phyloP scores from a whole-genome alignment of 2,113 vertebrate species.

The Rostratula benghalensis region DNA sequence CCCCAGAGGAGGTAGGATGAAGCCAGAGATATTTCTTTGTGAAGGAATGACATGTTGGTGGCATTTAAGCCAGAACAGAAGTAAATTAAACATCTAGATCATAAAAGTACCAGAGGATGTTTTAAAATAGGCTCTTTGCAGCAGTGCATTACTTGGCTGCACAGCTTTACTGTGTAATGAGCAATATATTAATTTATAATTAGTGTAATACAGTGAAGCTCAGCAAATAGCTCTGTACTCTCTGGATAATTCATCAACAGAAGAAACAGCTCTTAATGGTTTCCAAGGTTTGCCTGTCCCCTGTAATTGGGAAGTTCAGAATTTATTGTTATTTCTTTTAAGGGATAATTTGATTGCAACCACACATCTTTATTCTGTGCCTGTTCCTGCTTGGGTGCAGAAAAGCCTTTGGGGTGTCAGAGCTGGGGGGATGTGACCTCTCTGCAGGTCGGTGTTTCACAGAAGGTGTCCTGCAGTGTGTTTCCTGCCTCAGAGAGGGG shows the following conservation, averaged over 20 bases:
- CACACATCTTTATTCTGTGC: constrained; percentile 7
- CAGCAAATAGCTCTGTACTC: constrained; percentile 56
- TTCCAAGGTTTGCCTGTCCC: constrained; percentile 57
- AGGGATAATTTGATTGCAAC: constrained; percentile 35
- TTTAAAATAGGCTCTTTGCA: constrained; percentile 45
- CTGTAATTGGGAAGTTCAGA: constrained; percentile 46
- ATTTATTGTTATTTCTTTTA: constrained; percentile 63
- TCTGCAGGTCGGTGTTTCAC: neutral
- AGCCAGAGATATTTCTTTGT: neutral
- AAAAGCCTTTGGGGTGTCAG: neutral
- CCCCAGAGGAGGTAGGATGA: neutral
- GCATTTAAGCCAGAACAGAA: constrained; percentile 44
- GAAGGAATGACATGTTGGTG: neutral
- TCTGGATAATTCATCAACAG: constrained; percentile 61
- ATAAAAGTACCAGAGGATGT: constrained; percentile 44
- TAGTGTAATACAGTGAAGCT: constrained; percentile 63
- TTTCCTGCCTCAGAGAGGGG: neutral
- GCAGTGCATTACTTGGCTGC: constrained; percentile 55
- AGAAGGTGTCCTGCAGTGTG: neutral
- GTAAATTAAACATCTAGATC: constrained; percentile 60
- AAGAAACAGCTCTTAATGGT: constrained; percentile 54
- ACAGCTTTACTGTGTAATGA: constrained; percentile 62
- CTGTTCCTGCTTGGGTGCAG: neutral
- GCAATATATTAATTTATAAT: constrained; percentile 76
- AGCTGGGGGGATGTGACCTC: neutral